A percentile compares a stretch with the other conserved stretches of the same genome.
phyloP scores from a whole-genome alignment of 2,888 invertebrate genomes.

The Acanthopleura granulata region DNA sequence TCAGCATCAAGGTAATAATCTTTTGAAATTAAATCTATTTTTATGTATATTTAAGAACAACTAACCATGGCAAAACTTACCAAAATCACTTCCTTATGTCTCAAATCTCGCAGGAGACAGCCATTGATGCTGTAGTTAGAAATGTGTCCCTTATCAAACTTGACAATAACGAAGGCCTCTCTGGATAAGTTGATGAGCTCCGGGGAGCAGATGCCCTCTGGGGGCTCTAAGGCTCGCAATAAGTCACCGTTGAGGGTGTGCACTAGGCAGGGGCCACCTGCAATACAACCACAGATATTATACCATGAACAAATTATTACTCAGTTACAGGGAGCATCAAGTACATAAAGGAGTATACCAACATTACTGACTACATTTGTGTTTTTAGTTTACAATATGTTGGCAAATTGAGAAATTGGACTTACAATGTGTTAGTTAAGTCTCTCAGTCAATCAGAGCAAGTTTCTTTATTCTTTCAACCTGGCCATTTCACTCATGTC shows the following conservation, averaged over 20 bases:
- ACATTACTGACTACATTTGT: too few species aligned
- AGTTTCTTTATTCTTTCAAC: too few species aligned
- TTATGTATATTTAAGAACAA: not conserved
- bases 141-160: conserved; percentile 90
- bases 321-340: too few species aligned
- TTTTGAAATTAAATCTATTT: too few species aligned
- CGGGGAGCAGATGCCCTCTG: conserved; percentile 78
- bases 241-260: conserved; percentile 99
- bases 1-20: too few species aligned
- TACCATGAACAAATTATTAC: too few species aligned
- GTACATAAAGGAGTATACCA: too few species aligned
- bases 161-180: conserved; percentile 95
- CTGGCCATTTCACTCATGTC: too few species aligned
- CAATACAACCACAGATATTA: conserved; percentile 13
- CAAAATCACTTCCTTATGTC: conserved; percentile 95
- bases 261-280: conserved; percentile 95
- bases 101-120: conserved; percentile 87
- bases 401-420: too few species aligned
- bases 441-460: too few species aligned
- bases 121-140: conserved; percentile 97
- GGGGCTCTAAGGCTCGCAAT: conserved; percentile 88
- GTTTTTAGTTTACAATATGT: too few species aligned
- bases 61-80: conserved; percentile 71
- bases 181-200: conserved; percentile 92
- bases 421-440: too few species aligned